Evolutionary conservation across 2,888 invertebrate species (phyloP), one percentile per base, ranked within the genome.

Genomic region (Bellardia bayeri): DNA sequence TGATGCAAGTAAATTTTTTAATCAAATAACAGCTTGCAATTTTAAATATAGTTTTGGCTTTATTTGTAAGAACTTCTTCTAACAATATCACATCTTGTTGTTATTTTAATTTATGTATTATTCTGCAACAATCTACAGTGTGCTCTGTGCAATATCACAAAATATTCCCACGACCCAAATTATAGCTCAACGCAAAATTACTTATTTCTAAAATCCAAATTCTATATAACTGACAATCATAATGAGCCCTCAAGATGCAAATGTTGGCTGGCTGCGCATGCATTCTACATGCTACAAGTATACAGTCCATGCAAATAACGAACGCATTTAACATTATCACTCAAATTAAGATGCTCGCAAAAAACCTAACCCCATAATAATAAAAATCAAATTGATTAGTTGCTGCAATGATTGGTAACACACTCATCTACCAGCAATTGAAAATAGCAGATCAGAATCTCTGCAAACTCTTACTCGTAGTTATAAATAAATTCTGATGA

Each of bases 281-380:
- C 1, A 49, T 69, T 69, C 16, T 11, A 45, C 3, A 66, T 45
- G n/a, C 54, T 16, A 45, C 2, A 58, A 51, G 30, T 58, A 56
- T 63, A 42, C 63, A 54, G 2, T 66, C 23, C 81, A 72, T 72
- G 76, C 76, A 83, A 82, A 79, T 54, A 85, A 75, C 79, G 79
- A 85, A 75, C 79, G 79, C 85, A 82, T 64, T 82, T 74, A 82
- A 75, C 79, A 64, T 85, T 85, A 87, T 85, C 85, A 82, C 74
- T 64, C 82, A 82, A 82, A 85, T 82, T 87, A 85, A 79, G 74
- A 87, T 63, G 69, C 78, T 82, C 64, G 74, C 16, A 37, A 37
- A 37, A 37, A 85, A 58, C 72, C 16, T 76, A 74, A 71, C n/a
- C 64, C 87, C 79, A 75, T 75, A 82, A 79, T 87, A 85, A 82